These are phyloP conservation scores for Porites rus DNA, from an alignment of 92 coral and sea anemone species.

Conservation along the genomic window DNA sequence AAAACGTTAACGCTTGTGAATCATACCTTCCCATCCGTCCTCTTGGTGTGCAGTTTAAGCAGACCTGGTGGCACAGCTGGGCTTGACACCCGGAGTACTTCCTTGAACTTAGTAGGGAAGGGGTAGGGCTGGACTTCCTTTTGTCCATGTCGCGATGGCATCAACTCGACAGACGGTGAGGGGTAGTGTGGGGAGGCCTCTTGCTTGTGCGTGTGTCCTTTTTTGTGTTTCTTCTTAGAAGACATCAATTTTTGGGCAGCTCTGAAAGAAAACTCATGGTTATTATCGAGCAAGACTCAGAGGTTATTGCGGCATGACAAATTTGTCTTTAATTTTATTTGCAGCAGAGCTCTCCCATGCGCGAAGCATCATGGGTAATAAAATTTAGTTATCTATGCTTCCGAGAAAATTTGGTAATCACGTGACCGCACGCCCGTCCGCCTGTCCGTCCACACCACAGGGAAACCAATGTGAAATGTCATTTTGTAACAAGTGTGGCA, in stretches of 20 bases:
- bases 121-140: slow-evolving; percentile 89
- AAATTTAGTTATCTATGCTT: too few species aligned
- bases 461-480: too few species aligned
- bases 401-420: too few species aligned
- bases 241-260: slow-evolving; percentile 96
- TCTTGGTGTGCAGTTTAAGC: slow-evolving; percentile 84
- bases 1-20: too few species aligned
- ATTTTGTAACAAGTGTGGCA: too few species aligned
- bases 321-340: too few species aligned
- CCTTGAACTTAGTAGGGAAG: slow-evolving; percentile 92
- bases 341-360: too few species aligned
- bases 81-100: slow-evolving; percentile 82
- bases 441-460: too few species aligned
- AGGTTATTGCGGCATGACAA: too few species aligned
- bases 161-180: slow-evolving; percentile 50
- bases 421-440: too few species aligned
- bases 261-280: slow-evolving; percentile 39
- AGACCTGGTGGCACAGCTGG: slow-evolving; percentile 95
- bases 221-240: slow-evolving; percentile 90
- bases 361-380: too few species aligned
- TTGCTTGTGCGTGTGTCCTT: slow-evolving; percentile 61
- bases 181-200: slow-evolving; percentile 49
- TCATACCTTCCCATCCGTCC: slow-evolving; percentile 93
- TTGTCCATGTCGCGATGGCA: slow-evolving; percentile 65
- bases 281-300: background rate